Conservation (phyloP, 2,797 vertebrate species). For the Sebastes umbrosus region DNA sequence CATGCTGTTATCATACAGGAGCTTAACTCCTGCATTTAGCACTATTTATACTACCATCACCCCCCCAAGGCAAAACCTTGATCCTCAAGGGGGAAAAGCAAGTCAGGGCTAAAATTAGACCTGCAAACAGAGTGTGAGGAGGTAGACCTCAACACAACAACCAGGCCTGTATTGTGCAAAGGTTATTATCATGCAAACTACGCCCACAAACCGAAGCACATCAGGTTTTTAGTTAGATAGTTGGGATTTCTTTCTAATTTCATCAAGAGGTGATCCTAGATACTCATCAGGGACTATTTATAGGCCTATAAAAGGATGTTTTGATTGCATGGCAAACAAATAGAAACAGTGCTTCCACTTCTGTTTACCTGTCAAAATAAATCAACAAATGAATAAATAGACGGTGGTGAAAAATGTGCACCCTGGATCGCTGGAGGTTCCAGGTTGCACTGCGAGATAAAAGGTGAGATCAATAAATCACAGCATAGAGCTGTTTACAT, state of each 20-base stretch:
- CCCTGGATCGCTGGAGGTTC: background rate
- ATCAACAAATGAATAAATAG: conserved; percentile 32
- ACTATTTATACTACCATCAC: conserved; percentile 31
- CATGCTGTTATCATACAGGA: conserved; percentile 27
- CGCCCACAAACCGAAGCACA: conserved; percentile 6
- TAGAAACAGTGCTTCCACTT: background rate
- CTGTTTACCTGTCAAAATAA: conserved; percentile 38
- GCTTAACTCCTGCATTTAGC: conserved; percentile 52
- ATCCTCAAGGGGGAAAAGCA: conserved; percentile 43
- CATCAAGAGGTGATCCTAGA: conserved; percentile 3
- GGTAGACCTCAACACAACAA: conserved; percentile 39
- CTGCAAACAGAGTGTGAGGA: conserved; percentile 44
- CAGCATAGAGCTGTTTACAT: conserved; percentile 34
- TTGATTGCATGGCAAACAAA: conserved; percentile 15
- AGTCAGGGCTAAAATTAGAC: conserved; percentile 66
- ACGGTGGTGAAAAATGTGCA: conserved; percentile 4
- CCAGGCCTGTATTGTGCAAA: conserved; percentile 21
- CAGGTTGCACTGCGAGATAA: conserved; percentile 30
- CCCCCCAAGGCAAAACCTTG: conserved; percentile 52
- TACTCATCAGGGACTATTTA: conserved; percentile 33
- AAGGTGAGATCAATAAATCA: conserved; percentile 53
- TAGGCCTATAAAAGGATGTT: conserved; percentile 28
- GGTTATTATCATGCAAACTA: conserved; percentile 31
- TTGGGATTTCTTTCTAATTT: conserved; percentile 1
- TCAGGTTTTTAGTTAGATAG: background rate